Evolutionary conservation across 2,797 vertebrate species (phyloP), one percentile per base, ranked within the genome.

Genomic region (Luscinia luscinia): DNA sequence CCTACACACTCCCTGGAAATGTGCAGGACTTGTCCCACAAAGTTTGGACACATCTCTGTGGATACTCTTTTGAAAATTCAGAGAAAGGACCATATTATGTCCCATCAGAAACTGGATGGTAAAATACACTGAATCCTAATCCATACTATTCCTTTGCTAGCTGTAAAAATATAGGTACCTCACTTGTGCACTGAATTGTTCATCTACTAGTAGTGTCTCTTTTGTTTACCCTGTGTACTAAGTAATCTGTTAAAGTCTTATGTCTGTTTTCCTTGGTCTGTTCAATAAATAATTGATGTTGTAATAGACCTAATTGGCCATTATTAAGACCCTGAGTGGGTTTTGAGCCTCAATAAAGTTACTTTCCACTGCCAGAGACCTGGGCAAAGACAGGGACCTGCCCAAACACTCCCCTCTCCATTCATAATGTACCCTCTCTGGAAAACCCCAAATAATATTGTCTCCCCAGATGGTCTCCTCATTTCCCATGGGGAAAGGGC

Each of bases 1-100:
- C n/a, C n/a, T 40, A 9, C 34, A 10, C 2, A 1, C 7, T 9
- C 30, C 36, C 9, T 23, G 54, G 43, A 49, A 64, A 54, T 0
- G 9, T 45, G 48, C 15, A 45, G 59, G 32, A 19, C 9, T 52
- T 34, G 20, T 24, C 15, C 40, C 40, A 49, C 4, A 8, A n/a
- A 17, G 19, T n/a, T 5, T 27, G 34, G 45, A 20, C 2, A 3
- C 23, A 28, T 17, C 24, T 41, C 43, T 15, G 19, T 23, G 34
- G 34, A 58, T 28, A 7, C 7, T 15, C 12, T 41, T 58, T 24
- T 14, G 26, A 36, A 68, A 80, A n/a, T 0, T 12, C 34, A 22
- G 22, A 40, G 34, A 27, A 49, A 49, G 15, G 23, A 40, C 15
- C 41, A 27, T 18, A 40, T 22, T 12, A 6, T 40, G 18, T 3